phyloP scores from a whole-genome alignment of 1,140 invertebrate species.

The Trypoxylus dichotomus region DNA sequence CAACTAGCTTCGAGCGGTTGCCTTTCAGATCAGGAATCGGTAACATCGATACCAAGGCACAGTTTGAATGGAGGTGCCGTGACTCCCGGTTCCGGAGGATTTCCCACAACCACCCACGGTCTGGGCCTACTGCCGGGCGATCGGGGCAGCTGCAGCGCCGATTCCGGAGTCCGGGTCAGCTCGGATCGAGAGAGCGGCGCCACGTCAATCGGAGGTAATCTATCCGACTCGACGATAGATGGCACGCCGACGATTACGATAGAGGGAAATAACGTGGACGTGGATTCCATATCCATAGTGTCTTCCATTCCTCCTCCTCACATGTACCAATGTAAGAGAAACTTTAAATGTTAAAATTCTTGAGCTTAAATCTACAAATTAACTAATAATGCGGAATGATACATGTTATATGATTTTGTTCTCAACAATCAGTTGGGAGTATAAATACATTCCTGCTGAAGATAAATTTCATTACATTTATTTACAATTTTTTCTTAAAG shows the following conservation, averaged over 20 bases:
- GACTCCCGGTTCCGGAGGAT: slow-evolving; percentile 63
- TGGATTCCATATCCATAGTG: slow-evolving; percentile 73
- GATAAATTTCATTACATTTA: no score
- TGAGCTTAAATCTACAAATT: not conserved
- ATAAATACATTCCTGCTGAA: no score
- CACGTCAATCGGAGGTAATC: slow-evolving; percentile 71
- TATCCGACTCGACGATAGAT: slow-evolving; percentile 77
- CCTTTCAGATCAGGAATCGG: slow-evolving; percentile 71
- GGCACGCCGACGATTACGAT: slow-evolving; percentile 70
- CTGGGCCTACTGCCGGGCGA: slow-evolving; percentile 66
- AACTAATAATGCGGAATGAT: no score
- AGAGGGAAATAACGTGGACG: slow-evolving; percentile 62
- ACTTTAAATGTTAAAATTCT: not conserved
- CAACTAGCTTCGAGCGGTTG: slow-evolving; percentile 72
- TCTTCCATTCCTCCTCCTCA: slow-evolving; percentile 73
- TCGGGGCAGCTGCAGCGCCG: slow-evolving; percentile 83
- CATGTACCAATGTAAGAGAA: slow-evolving; percentile 76
- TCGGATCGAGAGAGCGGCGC: slow-evolving; percentile 78
- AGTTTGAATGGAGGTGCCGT: slow-evolving; percentile 65
- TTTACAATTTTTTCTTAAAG: no score
- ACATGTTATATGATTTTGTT: no score
- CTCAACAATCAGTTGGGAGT: no score
- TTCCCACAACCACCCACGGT: slow-evolving; percentile 52
- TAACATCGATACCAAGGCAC: slow-evolving; percentile 63
- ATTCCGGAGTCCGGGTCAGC: slow-evolving; percentile 79